These are phyloP conservation scores for Cartodere bifasciata DNA, from an alignment of 2,888 invertebrate genomes.

Conservation along the genomic window DNA sequence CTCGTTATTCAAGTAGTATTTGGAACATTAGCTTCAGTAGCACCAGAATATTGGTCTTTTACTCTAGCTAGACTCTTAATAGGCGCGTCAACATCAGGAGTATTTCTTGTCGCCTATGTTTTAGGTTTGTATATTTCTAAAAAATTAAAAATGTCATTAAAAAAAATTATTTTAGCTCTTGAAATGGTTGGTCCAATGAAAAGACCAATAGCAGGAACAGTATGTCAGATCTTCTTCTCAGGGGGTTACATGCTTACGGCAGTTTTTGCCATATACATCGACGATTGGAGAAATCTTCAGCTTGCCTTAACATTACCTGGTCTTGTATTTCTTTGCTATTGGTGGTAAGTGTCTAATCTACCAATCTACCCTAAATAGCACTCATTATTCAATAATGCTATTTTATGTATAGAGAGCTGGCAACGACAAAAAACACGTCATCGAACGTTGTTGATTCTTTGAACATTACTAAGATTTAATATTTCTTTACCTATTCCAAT, in stretches of 20 bases:
- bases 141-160: constrained; percentile 12
- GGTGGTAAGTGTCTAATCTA: constrained; percentile 50
- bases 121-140: constrained; percentile 49
- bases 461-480: no score
- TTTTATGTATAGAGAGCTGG: no score
- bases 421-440: no score
- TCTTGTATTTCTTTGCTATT: constrained; percentile 51
- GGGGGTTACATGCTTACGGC: constrained; percentile 57
- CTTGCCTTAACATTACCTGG: constrained; percentile 58
- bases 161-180: constrained; percentile 42
- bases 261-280: constrained; percentile 50
- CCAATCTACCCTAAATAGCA: no score
- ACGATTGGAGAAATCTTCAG: constrained; percentile 57
- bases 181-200: constrained; percentile 63
- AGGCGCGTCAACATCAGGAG: constrained; percentile 63
- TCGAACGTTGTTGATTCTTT: no score
- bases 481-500: no score
- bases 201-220: constrained; percentile 55
- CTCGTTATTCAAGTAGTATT: constrained; percentile 55
- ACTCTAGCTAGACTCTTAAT: constrained; percentile 51
- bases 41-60: constrained; percentile 56
- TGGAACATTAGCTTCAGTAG: constrained; percentile 51
- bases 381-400: no score
- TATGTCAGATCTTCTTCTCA: constrained; percentile 64
- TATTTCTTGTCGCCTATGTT: constrained; percentile 66